Evolutionary conservation across 2,113 vertebrate genomes (phyloP).

Genomic region (Hassar affinis): DNA sequence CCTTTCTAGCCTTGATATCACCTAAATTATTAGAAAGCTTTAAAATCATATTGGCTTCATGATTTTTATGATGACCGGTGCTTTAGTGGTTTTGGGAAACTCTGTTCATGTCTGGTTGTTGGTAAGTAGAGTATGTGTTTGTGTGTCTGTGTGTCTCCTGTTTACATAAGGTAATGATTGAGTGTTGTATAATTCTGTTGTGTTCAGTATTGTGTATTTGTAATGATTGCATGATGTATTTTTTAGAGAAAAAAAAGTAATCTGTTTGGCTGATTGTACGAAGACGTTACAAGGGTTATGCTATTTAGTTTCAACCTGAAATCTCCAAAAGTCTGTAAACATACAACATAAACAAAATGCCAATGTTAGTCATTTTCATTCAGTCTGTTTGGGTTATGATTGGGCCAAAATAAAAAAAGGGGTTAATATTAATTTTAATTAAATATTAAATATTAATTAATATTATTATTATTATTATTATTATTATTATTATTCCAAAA

Average conservation of each 20-base stretch:
- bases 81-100: conserved; percentile 22
- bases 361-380: conserved; percentile 37
- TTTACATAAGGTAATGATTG: conserved; percentile 13
- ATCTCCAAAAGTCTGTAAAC: conserved; percentile 25
- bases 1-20: neutral
- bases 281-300: conserved; percentile 6
- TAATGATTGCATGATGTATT: neutral
- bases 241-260: neutral
- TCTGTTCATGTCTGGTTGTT: conserved; percentile 2
- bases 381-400: conserved; percentile 58
- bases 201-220: neutral
- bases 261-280: conserved; percentile 5
- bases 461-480: neutral
- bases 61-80: neutral
- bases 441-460: neutral
- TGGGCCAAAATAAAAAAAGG: neutral
- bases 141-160: neutral
- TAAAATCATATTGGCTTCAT: neutral
- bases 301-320: neutral
- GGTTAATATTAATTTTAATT: neutral
- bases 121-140: conserved; percentile 57
- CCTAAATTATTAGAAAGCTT: conserved; percentile 8
- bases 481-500: neutral
- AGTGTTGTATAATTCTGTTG: neutral
- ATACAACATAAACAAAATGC: neutral